Conservation (phyloP, 2,888 invertebrate genomes). For the Mongoloraphidia duomilia region DNA sequence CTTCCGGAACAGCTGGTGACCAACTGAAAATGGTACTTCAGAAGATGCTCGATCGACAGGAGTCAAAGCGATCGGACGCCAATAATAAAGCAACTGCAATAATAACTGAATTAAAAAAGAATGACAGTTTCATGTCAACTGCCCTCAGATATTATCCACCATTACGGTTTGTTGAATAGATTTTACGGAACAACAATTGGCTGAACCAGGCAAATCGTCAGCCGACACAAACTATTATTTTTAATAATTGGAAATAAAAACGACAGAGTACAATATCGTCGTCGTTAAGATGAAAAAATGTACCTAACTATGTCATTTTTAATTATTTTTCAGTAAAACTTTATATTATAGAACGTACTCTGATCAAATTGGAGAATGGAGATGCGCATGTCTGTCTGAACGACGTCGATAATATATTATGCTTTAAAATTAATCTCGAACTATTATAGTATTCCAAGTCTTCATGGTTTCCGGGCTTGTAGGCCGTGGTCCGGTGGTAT, state of each 20-base stretch:
- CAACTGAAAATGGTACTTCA: constrained; percentile 42
- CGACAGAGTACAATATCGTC: no score
- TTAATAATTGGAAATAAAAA: background rate
- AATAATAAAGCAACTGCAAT: constrained; percentile 39
- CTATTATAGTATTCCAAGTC: no score
- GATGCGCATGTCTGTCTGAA: no score
- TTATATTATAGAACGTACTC: no score
- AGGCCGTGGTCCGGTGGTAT: no score
- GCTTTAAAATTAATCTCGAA: no score
- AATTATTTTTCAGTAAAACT: no score
- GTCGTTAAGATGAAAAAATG: no score
- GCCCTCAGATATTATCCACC: constrained; percentile 45
- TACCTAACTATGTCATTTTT: no score
- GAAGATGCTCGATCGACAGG: constrained; percentile 40
- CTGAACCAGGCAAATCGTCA: background rate
- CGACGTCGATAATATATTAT: no score
- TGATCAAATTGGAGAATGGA: no score
- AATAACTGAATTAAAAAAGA: constrained; percentile 38
- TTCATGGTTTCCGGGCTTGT: no score
- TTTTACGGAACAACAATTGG: background rate
- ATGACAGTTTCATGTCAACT: constrained; percentile 38
- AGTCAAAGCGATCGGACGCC: constrained; percentile 43
- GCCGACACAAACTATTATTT: background rate
- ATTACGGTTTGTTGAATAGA: constrained; percentile 24
- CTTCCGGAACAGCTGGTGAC: constrained; percentile 39